These are phyloP conservation scores for Pandemis heparana DNA, from an alignment of 2,888 invertebrate species.

Conservation along the genomic window DNA sequence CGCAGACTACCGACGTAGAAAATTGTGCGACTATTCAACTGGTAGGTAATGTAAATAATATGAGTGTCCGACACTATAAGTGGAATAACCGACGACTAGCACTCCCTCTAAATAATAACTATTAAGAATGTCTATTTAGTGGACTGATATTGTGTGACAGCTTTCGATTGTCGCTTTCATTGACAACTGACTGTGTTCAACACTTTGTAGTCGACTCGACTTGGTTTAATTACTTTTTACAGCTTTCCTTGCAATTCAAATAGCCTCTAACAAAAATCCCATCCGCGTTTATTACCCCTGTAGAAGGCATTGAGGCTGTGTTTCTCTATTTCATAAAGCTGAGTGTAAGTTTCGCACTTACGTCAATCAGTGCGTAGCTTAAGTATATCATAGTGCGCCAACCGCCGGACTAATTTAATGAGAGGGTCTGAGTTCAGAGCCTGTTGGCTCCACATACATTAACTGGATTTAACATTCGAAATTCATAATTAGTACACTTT, in stretches of 20 bases:
- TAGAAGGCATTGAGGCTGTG: constrained; percentile 77
- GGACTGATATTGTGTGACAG: no score
- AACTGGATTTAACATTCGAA: constrained; percentile 65
- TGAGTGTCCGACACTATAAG: no score
- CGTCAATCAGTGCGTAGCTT: constrained; percentile 74
- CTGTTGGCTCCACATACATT: constrained; percentile 58
- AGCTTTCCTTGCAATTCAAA: constrained; percentile 55
- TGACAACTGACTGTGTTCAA: no score
- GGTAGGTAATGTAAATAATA: no score
- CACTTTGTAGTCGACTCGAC: no score
- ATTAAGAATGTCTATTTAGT: no score
- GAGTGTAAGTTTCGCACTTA: constrained; percentile 81
- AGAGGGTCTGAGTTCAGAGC: constrained; percentile 60
- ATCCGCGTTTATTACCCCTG: constrained; percentile 72
- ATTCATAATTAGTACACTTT: constrained; percentile 62
- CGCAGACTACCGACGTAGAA: not conserved
- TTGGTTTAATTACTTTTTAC: constrained; percentile 25
- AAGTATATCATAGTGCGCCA: constrained; percentile 77
- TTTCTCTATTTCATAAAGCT: constrained; percentile 61
- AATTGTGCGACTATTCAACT: no score
- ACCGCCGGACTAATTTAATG: constrained; percentile 83
- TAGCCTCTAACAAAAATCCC: constrained; percentile 61
- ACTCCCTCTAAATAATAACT: no score
- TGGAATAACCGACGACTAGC: no score
- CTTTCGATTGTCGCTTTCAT: no score